Evolutionary conservation across 2,113 vertebrate species (phyloP).

Genomic region (Anseranas semipalmata): DNA sequence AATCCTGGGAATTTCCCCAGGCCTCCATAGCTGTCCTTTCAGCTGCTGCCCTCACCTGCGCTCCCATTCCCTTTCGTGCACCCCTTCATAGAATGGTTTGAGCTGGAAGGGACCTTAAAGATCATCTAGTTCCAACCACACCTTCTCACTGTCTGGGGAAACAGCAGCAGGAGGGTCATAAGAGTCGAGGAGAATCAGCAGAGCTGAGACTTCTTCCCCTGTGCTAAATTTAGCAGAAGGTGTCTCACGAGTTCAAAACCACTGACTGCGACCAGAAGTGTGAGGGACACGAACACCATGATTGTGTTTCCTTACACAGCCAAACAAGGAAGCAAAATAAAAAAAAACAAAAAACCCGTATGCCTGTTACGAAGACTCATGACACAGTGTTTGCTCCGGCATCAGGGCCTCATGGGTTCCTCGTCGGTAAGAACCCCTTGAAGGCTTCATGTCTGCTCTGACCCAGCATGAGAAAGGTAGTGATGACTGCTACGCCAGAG

Average conservation of each 20-base stretch:
- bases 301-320: neutral
- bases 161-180: neutral
- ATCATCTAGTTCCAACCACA: no score
- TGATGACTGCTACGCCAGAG: neutral
- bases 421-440: neutral
- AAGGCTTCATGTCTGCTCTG: neutral
- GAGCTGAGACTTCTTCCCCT: neutral
- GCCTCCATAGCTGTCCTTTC: neutral
- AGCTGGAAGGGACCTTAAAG: no score
- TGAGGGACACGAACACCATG: neutral
- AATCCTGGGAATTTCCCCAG: neutral
- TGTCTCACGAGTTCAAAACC: neutral
- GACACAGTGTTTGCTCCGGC: neutral
- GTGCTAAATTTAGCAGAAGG: neutral
- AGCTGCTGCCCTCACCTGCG: neutral
- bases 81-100: neutral
- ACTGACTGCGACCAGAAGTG: neutral
- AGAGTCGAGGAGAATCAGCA: neutral
- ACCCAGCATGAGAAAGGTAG: neutral
- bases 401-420: neutral
- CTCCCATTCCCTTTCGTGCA: neutral
- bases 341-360: neutral
- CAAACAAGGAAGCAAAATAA: neutral
- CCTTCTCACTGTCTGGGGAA: neutral
- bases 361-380: neutral